Base-by-base conservation (phyloP, 2,888 invertebrate genomes). In the Volucella bombylans region DNA sequence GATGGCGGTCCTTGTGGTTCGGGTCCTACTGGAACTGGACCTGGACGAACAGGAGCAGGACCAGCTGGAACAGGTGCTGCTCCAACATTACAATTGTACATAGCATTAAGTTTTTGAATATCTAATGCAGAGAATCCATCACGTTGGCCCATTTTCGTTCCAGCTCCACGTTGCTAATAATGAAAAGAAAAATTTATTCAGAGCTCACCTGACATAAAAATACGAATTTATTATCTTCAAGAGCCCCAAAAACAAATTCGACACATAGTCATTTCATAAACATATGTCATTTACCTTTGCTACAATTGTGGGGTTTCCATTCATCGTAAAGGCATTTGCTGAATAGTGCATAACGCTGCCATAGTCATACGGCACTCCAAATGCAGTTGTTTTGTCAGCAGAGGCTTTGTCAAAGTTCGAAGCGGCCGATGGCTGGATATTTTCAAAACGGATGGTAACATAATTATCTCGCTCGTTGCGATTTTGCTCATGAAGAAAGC, bases 331-430 rank as follows among this genome's bases (percentile, higher is more conserved):
- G 4, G 96, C 96, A 61, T 94, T 94, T 23, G 94, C 93, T 0
- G 96, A 96, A 90, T 96, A 96, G 89, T 96, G 96, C 96, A 96
- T 96, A 0, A 96, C 96, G 87, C 96, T 96, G 87, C 94, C 94
- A 90, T 95, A 96, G 90, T 96, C 96, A 89, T 96, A 96, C 0
- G 93, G 92, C 0, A 96, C 94, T 0, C 95, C 95, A 89, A 93
- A 96, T n/a, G 93, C 94, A 64, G 94, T 92, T 0, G 95, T 93
- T 41, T 91, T 92, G 9, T 92, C 91, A 11, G 92, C 89, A 14
- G 93, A 69, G 0, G 94, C 93, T 90, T 95, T 96, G 86, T 94
- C 94, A 90, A 96, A 96, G 91, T 96, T 96, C 65, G 92, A 92
- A 88, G 93, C 93, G 4, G 94, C 93, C 11, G 95, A 94, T 54